Percentiles rank a stretch among this genome's conserved stretches.
phyloP scores from a whole-genome alignment of 1,140 invertebrate species.

The Calycopis cecrops region DNA sequence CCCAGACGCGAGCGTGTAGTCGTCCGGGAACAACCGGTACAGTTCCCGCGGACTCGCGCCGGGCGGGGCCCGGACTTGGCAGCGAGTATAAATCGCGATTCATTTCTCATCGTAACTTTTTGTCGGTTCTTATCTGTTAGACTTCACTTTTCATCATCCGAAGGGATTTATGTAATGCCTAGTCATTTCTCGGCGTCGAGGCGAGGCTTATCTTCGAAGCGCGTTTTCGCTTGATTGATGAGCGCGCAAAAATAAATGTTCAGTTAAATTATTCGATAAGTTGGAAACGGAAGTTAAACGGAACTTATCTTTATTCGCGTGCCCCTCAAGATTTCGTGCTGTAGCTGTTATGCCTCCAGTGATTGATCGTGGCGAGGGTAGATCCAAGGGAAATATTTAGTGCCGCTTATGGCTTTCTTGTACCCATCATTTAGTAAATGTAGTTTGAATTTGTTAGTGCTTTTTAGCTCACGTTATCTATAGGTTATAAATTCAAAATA shows the following conservation, averaged over 20 bases:
- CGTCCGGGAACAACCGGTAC: constrained; percentile 14
- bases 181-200: constrained; percentile 76
- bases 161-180: constrained; percentile 77
- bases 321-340: constrained; percentile 68
- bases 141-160: constrained; percentile 77
- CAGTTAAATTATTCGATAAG: constrained; percentile 78
- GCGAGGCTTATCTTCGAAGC: constrained; percentile 67
- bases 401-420: constrained; percentile 3
- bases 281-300: constrained; percentile 76
- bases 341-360: constrained; percentile 64
- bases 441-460: background rate
- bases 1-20: background rate
- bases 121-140: constrained; percentile 77
- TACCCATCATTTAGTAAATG: background rate
- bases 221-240: constrained; percentile 75
- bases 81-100: constrained; percentile 74
- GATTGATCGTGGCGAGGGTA: constrained; percentile 44
- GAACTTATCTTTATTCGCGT: constrained; percentile 74
- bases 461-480: background rate
- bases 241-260: constrained; percentile 76
- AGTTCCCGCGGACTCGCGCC: constrained; percentile 22
- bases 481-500: background rate
- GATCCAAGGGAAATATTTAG: constrained; percentile 5
- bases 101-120: constrained; percentile 77
- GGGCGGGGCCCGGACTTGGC: constrained; percentile 36